phyloP scores from a whole-genome alignment of 2,888 invertebrate species.

The Siphonodentalium dalli region DNA sequence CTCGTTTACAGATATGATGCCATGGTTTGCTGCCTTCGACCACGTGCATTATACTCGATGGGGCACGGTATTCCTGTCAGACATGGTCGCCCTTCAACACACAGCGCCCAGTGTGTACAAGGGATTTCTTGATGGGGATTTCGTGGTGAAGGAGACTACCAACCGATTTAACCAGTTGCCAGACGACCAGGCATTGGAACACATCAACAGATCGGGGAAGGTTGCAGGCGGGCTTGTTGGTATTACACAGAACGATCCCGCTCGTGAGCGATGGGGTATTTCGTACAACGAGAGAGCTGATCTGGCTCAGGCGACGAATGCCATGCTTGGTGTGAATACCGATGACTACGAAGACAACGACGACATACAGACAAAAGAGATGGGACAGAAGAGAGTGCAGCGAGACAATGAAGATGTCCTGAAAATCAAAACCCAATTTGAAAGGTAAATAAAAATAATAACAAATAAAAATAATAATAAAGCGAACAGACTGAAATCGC shows the following conservation, averaged over 20 bases:
- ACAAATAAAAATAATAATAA: too few species aligned
- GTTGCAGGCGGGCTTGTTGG: slow-evolving; percentile 14
- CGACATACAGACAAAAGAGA: too few species aligned
- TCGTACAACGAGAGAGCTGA: slow-evolving; percentile 13
- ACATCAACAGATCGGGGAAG: slow-evolving; percentile 10
- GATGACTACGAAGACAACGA: slow-evolving; percentile 12
- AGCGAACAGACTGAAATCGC: too few species aligned
- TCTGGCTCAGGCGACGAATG: slow-evolving; percentile 1
- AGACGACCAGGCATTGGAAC: slow-evolving; percentile 11
- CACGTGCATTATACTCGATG: slow-evolving; percentile 20
- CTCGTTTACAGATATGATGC: slow-evolving; percentile 23
- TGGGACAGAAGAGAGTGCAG: too few species aligned
- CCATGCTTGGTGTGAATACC: neutral
- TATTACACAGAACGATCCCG: slow-evolving; percentile 10
- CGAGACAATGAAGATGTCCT: too few species aligned
- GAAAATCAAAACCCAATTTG: too few species aligned
- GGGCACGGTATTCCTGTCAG: slow-evolving; percentile 21
- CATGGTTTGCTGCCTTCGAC: slow-evolving; percentile 23
- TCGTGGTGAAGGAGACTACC: slow-evolving; percentile 7
- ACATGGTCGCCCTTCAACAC: slow-evolving; percentile 5
- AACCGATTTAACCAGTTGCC: slow-evolving; percentile 12
- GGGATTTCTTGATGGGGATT: slow-evolving; percentile 8
- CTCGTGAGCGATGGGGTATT: slow-evolving; percentile 10
- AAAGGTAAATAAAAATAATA: too few species aligned
- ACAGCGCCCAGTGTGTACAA: slow-evolving; percentile 3